phyloP scores from a whole-genome alignment of 2,113 vertebrate genomes.

The Oncorhynchus keta region DNA sequence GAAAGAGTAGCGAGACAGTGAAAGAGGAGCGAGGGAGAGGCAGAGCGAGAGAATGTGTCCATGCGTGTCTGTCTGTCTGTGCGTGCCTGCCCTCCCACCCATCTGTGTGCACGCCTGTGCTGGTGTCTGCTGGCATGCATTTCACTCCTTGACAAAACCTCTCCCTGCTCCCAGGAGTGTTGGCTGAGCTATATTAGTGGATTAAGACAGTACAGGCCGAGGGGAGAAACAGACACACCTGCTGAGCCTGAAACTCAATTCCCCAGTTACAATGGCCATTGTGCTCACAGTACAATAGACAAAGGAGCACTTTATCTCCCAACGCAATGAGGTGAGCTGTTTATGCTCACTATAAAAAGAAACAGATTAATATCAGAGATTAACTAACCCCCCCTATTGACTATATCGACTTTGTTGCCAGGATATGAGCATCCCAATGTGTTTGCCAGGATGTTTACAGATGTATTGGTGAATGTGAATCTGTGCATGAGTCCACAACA shows the following conservation, averaged over 20 bases:
- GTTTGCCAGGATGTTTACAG: background rate
- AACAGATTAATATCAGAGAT: background rate
- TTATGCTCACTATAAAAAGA: conserved; percentile 24
- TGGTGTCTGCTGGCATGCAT: background rate
- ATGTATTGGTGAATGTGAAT: background rate
- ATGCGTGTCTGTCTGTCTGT: background rate
- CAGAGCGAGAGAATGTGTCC: too few species aligned
- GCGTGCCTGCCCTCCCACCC: background rate
- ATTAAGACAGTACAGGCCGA: background rate
- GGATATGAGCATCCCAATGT: conserved; percentile 5
- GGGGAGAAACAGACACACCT: conserved; percentile 35
- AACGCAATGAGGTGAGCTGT: conserved; percentile 49
- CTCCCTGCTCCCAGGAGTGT: background rate
- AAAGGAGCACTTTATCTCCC: conserved; percentile 62
- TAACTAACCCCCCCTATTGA: too few species aligned
- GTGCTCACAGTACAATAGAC: conserved; percentile 65
- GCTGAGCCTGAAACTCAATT: background rate
- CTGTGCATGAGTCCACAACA: background rate
- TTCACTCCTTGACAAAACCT: background rate
- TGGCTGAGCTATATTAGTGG: background rate
- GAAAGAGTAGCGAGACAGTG: too few species aligned
- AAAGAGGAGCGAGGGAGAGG: too few species aligned
- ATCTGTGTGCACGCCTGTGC: background rate
- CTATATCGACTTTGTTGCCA: background rate
- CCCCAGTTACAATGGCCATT: conserved; percentile 58